A percentile compares a stretch with the other conserved stretches of the same genome.
Evolutionary conservation across 1,140 invertebrate genomes (phyloP).

Genomic region (Penaeus japonicus): DNA sequence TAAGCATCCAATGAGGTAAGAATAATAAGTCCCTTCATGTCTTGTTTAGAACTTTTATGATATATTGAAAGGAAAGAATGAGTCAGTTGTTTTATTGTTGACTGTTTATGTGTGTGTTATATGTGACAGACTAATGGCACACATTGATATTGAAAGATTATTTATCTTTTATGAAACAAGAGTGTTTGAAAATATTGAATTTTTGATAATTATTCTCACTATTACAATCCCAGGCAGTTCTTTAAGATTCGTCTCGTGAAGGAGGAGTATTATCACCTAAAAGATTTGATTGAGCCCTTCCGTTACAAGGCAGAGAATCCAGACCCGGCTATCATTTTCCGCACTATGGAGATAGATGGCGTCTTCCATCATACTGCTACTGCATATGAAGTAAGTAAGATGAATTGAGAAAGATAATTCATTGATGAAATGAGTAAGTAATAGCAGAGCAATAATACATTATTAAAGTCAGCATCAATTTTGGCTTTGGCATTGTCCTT

Average conservation of each 20-base stretch:
- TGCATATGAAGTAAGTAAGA: constrained; percentile 18
- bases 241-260: constrained; percentile 22
- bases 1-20: constrained; percentile 54
- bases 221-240: not conserved
- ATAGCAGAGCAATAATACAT: too few species aligned
- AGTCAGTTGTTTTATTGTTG: not conserved
- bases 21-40: not conserved
- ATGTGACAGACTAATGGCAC: not conserved
- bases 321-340: constrained; percentile 28
- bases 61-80: not conserved
- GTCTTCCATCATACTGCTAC: constrained; percentile 26
- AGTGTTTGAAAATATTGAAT: not conserved
- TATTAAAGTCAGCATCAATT: too few species aligned
- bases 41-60: not conserved
- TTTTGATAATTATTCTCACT: not conserved
- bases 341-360: constrained; percentile 23
- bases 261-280: constrained; percentile 24
- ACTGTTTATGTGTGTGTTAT: not conserved
- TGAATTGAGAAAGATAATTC: not conserved
- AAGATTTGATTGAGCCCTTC: constrained; percentile 7
- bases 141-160: not conserved
- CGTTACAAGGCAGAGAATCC: constrained; percentile 17
- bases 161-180: not conserved
- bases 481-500: too few species aligned
- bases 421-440: too few species aligned